Conservation (phyloP, 2,888 invertebrate genomes). For the Pammene fasciana region DNA sequence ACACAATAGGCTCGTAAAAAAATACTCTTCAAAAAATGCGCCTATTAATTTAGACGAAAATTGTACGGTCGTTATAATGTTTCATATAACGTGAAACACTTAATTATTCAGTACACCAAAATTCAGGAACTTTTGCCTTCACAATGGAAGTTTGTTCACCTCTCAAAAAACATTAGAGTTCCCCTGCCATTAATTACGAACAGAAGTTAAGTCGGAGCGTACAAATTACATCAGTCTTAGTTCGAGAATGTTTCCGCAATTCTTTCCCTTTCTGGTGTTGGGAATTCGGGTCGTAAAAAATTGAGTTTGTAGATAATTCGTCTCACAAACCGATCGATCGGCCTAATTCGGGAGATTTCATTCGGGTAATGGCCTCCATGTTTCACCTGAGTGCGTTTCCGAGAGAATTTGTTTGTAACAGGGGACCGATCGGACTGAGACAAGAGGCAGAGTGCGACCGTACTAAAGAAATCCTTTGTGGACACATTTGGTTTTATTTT, state of each 20-base stretch:
- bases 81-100: conserved; percentile 51
- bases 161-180: conserved; percentile 56
- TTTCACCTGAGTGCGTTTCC: conserved; percentile 67
- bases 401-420: conserved; percentile 59
- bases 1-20: conserved; percentile 16
- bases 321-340: conserved; percentile 68
- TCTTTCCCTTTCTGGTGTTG: conserved; percentile 61
- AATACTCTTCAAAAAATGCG: conserved; percentile 15
- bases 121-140: conserved; percentile 35
- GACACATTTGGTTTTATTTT: conserved; percentile 35
- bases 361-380: conserved; percentile 69
- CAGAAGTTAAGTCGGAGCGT: conserved; percentile 62
- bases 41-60: conserved; percentile 29
- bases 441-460: conserved; percentile 33
- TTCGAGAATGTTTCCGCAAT: conserved; percentile 63
- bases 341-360: conserved; percentile 68
- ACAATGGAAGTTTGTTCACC: conserved; percentile 45
- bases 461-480: conserved; percentile 37
- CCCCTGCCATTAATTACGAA: conserved; percentile 66
- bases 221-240: conserved; percentile 73
- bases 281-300: conserved; percentile 60
- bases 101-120: conserved; percentile 55
- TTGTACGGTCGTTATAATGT: conserved; percentile 22
- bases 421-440: conserved; percentile 42
- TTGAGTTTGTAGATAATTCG: conserved; percentile 65